These are phyloP conservation scores for Stegodyphus dumicola DNA, from an alignment of 1,140 invertebrate genomes.

Conservation along the genomic window DNA sequence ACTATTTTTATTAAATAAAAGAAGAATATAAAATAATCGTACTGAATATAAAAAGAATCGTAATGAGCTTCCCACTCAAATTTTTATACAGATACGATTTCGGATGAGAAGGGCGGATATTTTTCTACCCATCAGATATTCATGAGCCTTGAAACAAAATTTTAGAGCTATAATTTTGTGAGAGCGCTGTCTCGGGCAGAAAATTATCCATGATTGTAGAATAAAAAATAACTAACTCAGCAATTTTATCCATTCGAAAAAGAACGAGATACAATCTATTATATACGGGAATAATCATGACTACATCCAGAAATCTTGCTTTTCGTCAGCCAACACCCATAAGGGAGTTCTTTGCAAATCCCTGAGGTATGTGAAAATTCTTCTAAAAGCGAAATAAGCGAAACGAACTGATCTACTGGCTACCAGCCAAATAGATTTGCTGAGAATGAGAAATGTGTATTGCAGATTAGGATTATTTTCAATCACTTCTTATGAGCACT, in stretches of 20 bases:
- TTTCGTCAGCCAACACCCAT: constrained; percentile 22
- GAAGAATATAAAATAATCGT: no score
- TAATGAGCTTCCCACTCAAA: no score
- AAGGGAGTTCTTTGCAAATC: constrained; percentile 9
- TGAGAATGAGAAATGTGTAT: background rate
- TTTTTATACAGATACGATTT: no score
- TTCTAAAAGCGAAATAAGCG: background rate
- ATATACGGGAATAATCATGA: background rate
- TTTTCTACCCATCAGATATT: no score
- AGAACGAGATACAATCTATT: constrained; percentile 15
- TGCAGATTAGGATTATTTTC: background rate
- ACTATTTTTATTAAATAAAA: no score
- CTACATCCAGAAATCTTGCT: constrained; percentile 40
- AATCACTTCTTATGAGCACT: background rate
- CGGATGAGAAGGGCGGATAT: no score
- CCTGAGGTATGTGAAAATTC: background rate
- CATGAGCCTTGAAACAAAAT: no score
- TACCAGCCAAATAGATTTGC: background rate
- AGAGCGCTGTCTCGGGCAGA: no score
- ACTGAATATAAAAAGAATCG: no score
- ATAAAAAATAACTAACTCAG: constrained; percentile 10
- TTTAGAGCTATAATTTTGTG: no score
- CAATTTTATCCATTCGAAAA: constrained; percentile 23
- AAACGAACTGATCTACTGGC: background rate
- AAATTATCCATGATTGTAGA: background rate